Percentiles rank a stretch among this genome's conserved stretches.
Conservation (phyloP, 1,140 invertebrate genomes). For the Drosophila saltans region DNA sequence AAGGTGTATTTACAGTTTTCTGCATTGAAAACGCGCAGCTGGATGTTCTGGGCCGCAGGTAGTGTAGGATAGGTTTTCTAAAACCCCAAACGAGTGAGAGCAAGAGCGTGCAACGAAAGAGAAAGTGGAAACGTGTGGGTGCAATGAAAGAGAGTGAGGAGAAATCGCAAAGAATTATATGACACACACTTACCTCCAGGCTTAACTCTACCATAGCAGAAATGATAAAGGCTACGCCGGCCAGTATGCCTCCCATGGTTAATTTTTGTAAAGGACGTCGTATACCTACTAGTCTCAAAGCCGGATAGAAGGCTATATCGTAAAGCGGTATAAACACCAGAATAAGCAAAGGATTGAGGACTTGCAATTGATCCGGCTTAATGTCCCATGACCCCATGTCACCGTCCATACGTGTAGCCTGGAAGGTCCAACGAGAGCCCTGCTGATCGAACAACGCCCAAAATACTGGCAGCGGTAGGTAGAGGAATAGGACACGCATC, state of each 20-base stretch:
- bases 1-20: conserved; percentile 83
- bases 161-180: neutral
- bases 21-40: conserved; percentile 89
- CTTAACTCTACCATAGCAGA: conserved; percentile 93
- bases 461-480: conserved; percentile 91
- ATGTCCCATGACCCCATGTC: conserved; percentile 87
- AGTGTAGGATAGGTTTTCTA: conserved; percentile 87
- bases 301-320: conserved; percentile 88
- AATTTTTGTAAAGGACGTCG: conserved; percentile 85
- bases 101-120: conserved; percentile 52
- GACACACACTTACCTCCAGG: conserved; percentile 85
- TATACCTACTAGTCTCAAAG: conserved; percentile 84
- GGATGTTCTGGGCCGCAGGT: conserved; percentile 85
- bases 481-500: conserved; percentile 88
- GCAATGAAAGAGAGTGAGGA: conserved; percentile 4
- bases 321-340: conserved; percentile 91
- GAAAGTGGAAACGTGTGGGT: conserved; percentile 13
- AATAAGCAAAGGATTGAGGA: conserved; percentile 91
- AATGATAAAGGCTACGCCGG: conserved; percentile 92
- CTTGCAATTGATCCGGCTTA: conserved; percentile 93
- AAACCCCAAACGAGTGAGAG: conserved; percentile 7
- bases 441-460: conserved; percentile 93
- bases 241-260: conserved; percentile 91
- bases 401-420: conserved; percentile 95
- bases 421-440: conserved; percentile 97